Conservation (phyloP, 2,797 vertebrate genomes). For the Oryzias dopingdopingensis region DNA sequence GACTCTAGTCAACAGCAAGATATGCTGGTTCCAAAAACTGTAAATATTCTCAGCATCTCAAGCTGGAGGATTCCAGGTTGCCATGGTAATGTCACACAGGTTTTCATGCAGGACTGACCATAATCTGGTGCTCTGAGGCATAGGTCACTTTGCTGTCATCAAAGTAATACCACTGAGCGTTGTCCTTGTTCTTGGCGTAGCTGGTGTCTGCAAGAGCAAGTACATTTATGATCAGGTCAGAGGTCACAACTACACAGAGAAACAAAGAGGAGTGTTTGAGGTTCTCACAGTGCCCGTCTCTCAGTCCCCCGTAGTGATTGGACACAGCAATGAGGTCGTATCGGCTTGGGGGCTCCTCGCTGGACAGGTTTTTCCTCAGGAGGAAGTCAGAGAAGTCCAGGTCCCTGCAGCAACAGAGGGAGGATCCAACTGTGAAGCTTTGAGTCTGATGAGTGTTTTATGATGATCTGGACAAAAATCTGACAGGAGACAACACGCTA, state of each 20-base stretch:
- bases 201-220: conserved; percentile 79
- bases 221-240: background rate
- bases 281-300: conserved; percentile 86
- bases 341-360: conserved; percentile 77
- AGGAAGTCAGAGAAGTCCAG: conserved; percentile 85
- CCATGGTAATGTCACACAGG: too few species aligned
- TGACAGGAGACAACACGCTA: too few species aligned
- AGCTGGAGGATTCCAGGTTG: too few species aligned
- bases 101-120: conserved; percentile 70
- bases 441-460: too few species aligned
- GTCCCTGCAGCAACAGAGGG: conserved; percentile 64
- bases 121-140: conserved; percentile 83
- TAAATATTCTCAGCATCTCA: too few species aligned
- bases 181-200: conserved; percentile 87
- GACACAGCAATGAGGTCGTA: conserved; percentile 90
- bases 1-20: too few species aligned
- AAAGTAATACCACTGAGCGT: conserved; percentile 88
- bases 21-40: too few species aligned
- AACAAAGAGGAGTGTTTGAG: background rate
- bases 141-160: conserved; percentile 88
- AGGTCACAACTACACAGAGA: background rate
- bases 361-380: conserved; percentile 75
- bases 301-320: conserved; percentile 87
- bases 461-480: too few species aligned
- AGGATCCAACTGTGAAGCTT: background rate